A percentile compares a stretch with the other conserved stretches of the same genome.
Evolutionary conservation across 2,888 invertebrate genomes (phyloP).

Genomic region (Spialia ferax): DNA sequence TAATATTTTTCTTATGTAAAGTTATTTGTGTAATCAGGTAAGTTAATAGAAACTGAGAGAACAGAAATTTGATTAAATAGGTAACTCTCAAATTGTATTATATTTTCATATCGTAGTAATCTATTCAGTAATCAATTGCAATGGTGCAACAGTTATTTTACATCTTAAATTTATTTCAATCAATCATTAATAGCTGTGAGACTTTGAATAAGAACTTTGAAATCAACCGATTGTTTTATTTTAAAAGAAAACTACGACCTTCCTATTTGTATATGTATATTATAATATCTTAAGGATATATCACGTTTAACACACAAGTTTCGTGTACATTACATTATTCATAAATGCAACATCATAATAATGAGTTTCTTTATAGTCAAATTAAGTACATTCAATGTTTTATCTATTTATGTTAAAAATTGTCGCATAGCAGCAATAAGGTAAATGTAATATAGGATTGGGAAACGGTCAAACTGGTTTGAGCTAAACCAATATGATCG

Average conservation of each 20-base stretch:
- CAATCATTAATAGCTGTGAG: slow-evolving; percentile 26
- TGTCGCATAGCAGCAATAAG: not conserved
- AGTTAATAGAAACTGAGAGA: not conserved
- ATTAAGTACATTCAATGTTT: slow-evolving; percentile 22
- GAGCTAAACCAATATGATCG: no score
- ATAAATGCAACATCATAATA: slow-evolving; percentile 39
- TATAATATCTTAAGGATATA: slow-evolving; percentile 36
- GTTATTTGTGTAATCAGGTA: not conserved
- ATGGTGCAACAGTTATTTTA: not conserved
- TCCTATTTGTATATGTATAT: slow-evolving; percentile 5
- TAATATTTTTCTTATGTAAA: not conserved
- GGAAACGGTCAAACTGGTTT: no score
- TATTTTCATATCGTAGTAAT: not conserved
- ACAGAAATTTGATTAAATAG: not conserved
- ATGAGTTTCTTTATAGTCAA: slow-evolving; percentile 5
- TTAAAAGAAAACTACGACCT: slow-evolving; percentile 5
- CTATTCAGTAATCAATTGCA: not conserved
- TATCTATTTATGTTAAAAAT: not conserved
- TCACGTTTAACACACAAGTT: no score
- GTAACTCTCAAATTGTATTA: not conserved
- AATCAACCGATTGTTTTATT: slow-evolving; percentile 26
- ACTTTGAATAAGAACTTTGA: slow-evolving; percentile 23
- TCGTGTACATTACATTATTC: slow-evolving; percentile 16
- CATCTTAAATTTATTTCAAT: slow-evolving; percentile 15
- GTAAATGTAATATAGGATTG: no score